Evolutionary conservation across 2,797 vertebrate genomes (phyloP), one percentile per base, ranked within the genome.

Genomic region (Gambusia yucatana): DNA sequence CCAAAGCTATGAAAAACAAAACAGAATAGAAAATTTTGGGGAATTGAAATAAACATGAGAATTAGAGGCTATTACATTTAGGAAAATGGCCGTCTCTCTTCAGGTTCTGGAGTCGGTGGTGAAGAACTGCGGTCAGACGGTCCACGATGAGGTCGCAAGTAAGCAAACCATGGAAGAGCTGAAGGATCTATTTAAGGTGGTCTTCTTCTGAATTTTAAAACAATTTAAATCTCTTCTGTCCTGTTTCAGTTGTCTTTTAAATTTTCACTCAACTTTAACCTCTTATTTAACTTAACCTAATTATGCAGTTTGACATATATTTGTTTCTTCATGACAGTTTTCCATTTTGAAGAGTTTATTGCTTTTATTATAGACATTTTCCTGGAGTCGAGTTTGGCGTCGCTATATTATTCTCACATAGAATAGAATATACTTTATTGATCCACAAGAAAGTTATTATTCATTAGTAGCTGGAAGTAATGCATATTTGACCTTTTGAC

Each of bases 121-220:
- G 82, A 99, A 99, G 94, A 99, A 99, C 94, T 99, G 98, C 65
- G 98, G 98, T 20, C 98, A 98, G 90, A 99, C 98, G 0, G 92
- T 99, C 71, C 98, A 99, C 0, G 98, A 99, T 2, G 98, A 99
- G 89, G 98, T 99, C 86, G 98, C 98, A 5, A 96, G 97, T 91
- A 99, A 99, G 84, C 97, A 97, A 93, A 99, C 98, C 0, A 99
- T 99, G 98, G 98, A 99, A 88, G 98, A 99, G 73, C 95, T 99
- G 50, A 99, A 99, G 87, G 98, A 99, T 70, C 95, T 99, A 36
- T 94, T 99, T 3, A 99, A 99, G 97, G 98, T 99, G 88, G 82
- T 74, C 17, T 75, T 80, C 75, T 82, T 43, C 63, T 72, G 6
- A 0, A 47, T 55, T 73, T 16, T 52, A 50, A 0, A 25, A 36